A percentile compares a stretch with the other conserved stretches of the same genome.
These are phyloP conservation scores for Invenusta paracnida DNA, from an alignment of 2,888 invertebrate genomes.

Conservation along the genomic window DNA sequence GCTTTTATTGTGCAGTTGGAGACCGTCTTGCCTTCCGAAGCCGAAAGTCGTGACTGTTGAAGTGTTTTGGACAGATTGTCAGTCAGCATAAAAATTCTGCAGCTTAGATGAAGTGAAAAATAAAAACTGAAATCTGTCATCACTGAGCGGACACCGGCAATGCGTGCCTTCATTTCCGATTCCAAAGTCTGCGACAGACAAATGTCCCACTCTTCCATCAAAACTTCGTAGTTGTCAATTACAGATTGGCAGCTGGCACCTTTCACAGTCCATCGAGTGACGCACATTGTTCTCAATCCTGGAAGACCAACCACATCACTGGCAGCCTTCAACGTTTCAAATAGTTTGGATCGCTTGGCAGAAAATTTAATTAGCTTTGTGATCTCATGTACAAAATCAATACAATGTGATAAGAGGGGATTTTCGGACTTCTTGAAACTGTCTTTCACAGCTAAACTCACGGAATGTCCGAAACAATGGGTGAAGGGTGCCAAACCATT, in stretches of 20 bases:
- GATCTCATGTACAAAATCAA: conserved; percentile 16
- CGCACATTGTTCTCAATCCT: neutral
- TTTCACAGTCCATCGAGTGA: neutral
- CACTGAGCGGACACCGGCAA: neutral
- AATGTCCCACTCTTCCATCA: neutral
- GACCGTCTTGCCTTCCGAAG: neutral
- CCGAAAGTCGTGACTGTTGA: neutral
- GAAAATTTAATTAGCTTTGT: neutral
- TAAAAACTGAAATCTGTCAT: neutral
- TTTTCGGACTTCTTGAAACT: neutral
- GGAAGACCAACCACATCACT: neutral
- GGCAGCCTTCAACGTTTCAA: neutral
- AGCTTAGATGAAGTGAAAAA: neutral
- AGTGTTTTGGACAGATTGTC: conserved; percentile 5
- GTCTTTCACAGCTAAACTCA: neutral
- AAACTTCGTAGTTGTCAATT: neutral
- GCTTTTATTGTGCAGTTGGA: neutral
- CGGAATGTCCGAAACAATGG: neutral
- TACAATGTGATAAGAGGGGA: neutral
- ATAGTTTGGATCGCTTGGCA: neutral
- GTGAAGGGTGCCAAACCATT: neutral
- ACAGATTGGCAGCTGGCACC: neutral
- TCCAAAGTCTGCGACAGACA: neutral
- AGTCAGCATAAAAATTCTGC: neutral
- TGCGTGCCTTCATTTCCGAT: neutral